Conservation (phyloP, 2,113 vertebrate species). For the Paramisgurnus dabryanus region DNA sequence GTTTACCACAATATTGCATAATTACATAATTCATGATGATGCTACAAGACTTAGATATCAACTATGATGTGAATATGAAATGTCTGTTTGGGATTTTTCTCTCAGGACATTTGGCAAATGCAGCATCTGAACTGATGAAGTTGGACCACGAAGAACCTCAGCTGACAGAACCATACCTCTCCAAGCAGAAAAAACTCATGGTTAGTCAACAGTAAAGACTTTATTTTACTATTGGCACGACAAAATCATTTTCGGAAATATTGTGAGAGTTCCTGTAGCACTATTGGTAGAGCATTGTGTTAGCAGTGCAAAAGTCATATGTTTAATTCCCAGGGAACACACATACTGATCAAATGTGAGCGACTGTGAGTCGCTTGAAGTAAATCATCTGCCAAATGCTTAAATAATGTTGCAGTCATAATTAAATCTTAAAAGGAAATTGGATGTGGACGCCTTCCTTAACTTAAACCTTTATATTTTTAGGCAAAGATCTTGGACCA, state of each 20-base stretch:
- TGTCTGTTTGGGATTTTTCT: conserved; percentile 39
- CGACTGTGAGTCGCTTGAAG: too few relatives aligned
- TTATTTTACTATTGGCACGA: background rate
- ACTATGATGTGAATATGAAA: conserved; percentile 7
- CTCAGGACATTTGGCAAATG: conserved; percentile 91
- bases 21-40: background rate
- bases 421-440: background rate
- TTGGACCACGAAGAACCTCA: conserved; percentile 94
- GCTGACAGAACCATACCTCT: conserved; percentile 96
- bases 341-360: too few relatives aligned
- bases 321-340: too few relatives aligned
- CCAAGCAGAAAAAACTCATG: conserved; percentile 99
- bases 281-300: too few relatives aligned
- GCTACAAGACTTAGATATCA: background rate
- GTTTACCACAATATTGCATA: background rate
- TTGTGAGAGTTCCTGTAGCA: too few relatives aligned
- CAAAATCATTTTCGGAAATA: background rate
- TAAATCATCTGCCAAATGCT: too few relatives aligned
- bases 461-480: conserved; percentile 20
- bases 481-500: conserved; percentile 98
- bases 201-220: conserved; percentile 68
- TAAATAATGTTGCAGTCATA: background rate
- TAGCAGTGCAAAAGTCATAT: too few relatives aligned
- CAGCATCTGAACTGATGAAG: conserved; percentile 93
- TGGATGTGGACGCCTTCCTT: background rate